Evolutionary conservation across 2,797 vertebrate genomes (phyloP).

Genomic region (Phoxinus dragarum): DNA sequence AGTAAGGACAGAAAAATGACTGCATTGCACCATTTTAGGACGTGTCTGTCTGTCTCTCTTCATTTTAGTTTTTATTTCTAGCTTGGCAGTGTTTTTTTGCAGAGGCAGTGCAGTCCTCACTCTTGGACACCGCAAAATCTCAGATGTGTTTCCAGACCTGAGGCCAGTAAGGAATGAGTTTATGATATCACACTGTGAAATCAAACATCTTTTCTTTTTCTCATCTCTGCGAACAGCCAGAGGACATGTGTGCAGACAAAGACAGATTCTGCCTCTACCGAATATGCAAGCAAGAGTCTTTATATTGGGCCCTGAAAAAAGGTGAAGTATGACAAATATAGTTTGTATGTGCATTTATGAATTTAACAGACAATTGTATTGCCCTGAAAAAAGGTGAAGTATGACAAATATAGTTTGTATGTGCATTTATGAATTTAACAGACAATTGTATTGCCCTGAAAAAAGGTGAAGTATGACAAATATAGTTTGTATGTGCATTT

Average conservation of each 20-base stretch:
- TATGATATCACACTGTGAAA: slow-evolving; percentile 52
- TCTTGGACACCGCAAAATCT: slow-evolving; percentile 23
- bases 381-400: not conserved
- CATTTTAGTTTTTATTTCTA: slow-evolving; percentile 9
- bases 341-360: not conserved
- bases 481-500: not conserved
- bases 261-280: not conserved
- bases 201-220: slow-evolving; percentile 41
- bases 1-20: not conserved
- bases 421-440: not conserved
- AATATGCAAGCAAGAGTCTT: not conserved
- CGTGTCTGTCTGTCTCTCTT: not conserved
- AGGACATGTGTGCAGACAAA: not conserved
- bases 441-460: not conserved
- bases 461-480: not conserved
- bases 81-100: slow-evolving; percentile 23
- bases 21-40: not conserved
- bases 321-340: not conserved
- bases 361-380: no score
- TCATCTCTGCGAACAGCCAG: slow-evolving; percentile 9
- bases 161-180: slow-evolving; percentile 45
- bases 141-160: slow-evolving; percentile 38
- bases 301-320: not conserved
- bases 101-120: slow-evolving; percentile 3
- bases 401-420: not conserved